Base-by-base conservation (phyloP, 2,113 vertebrate genomes). In the Archilochus colubris region DNA sequence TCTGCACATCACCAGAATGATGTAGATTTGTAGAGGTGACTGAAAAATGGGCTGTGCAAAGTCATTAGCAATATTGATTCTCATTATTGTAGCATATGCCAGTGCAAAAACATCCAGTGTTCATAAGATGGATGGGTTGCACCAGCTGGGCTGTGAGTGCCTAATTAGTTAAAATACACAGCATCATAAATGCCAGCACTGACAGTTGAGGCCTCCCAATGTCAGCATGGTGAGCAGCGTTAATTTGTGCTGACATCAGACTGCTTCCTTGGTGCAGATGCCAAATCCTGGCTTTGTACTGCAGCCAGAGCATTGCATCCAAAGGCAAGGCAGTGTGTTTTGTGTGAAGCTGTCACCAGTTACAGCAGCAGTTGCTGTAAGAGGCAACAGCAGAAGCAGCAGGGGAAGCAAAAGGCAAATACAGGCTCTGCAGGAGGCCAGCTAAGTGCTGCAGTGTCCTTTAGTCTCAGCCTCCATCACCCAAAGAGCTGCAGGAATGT, bases 41-140 rank as follows among this genome's bases (percentile, higher is more conserved):
- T 93, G 89, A 94, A 95, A 94, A 93, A 89, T 86, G 85, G 89
- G 75, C 82, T 89, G 61, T 10, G 12, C 76, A 91, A 86, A 91
- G 86, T 78, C 91, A 93, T 97, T 95, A 95, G 87, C 82, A 77
- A 83, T 93, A 94, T 40, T 40, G 94, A 88, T 93, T 95, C 89
- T 96, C 94, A 93, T 95, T 96, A 95, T 63, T 88, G 89, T 77
- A 95, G 90, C 95, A 96, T 96, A 95, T 95, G 91, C 67, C 72
- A 68, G 53, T 77, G 89, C 76, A 81, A 88, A 93, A 95, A 74
- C 85, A 83, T 54, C 53, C 93, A 74, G 82, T 2, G 1, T 77
- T 82, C 4, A 0, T 46, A 83, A 95, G 91, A 97, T 36, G 91
- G 89, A 94, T 93, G 87, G 69, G 72, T 63, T 89, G 54, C 61